phyloP scores from a whole-genome alignment of 2,113 vertebrate species.

The Corythaeola cristata region DNA sequence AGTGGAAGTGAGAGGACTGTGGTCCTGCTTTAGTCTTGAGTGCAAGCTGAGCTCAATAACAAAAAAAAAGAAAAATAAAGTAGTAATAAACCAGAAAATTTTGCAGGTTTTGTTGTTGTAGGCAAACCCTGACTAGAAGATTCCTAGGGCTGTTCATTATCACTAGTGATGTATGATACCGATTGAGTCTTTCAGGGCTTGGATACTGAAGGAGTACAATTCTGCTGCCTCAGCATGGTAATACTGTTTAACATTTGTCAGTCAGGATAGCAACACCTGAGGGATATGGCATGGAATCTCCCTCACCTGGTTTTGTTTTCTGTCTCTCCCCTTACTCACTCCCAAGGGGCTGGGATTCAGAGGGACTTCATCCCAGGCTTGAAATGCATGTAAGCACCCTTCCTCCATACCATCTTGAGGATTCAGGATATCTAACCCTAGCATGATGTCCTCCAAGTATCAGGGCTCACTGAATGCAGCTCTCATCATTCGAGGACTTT shows the following conservation, averaged over 20 bases:
- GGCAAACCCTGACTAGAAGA: not conserved
- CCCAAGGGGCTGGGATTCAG: not conserved
- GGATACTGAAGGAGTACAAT: not conserved
- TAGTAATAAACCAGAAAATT: not conserved
- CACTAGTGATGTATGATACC: not conserved
- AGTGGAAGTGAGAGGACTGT: not conserved
- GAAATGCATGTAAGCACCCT: not conserved
- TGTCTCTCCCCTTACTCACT: not conserved
- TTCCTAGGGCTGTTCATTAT: not conserved
- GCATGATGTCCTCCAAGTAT: not conserved
- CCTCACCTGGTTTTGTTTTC: not conserved
- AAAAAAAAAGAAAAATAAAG: not conserved
- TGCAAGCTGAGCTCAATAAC: not conserved
- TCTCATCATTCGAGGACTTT: not conserved
- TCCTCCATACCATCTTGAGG: not conserved
- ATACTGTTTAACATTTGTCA: not conserved
- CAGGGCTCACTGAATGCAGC: not conserved
- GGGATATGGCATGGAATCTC: not conserved
- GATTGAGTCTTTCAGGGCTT: not conserved
- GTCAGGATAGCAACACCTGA: not conserved
- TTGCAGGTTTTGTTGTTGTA: not conserved
- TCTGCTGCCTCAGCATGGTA: not conserved
- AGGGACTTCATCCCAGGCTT: not conserved
- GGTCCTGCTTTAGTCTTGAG: not conserved
- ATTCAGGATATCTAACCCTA: not conserved